Conservation (phyloP, 2,797 vertebrate species). For the Crenichthys baileyi region DNA sequence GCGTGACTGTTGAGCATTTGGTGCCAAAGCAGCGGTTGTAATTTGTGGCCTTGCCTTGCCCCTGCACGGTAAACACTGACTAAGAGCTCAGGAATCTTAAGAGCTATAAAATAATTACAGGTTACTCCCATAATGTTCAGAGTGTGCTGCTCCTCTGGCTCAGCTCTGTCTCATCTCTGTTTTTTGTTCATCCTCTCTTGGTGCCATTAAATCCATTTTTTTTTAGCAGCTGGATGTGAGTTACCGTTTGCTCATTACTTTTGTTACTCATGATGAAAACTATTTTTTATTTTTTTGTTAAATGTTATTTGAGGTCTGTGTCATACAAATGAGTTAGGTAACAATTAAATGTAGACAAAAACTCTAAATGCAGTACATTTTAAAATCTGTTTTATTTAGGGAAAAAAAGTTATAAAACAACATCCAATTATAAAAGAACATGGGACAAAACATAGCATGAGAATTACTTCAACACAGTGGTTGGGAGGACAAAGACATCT, state of each 20-base stretch:
- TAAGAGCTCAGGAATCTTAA: conserved; percentile 93
- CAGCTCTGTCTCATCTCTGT: conserved; percentile 45
- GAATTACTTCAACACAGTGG: neutral
- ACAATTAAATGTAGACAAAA: neutral
- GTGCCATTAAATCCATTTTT: neutral
- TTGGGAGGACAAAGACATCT: neutral
- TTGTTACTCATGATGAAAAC: conserved; percentile 1
- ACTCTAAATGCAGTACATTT: neutral
- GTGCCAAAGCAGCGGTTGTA: conserved; percentile 81
- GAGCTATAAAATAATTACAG: conserved; percentile 94
- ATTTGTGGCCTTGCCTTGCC: conserved; percentile 85
- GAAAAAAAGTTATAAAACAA: neutral
- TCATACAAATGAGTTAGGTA: neutral
- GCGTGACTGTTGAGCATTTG: conserved; percentile 85
- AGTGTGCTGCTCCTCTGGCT: conserved; percentile 66
- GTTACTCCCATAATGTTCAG: conserved; percentile 82
- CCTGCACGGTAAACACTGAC: conserved; percentile 88
- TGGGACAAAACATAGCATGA: conserved; percentile 1
- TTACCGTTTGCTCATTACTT: neutral
- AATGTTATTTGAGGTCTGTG: neutral
- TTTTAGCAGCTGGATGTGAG: conserved; percentile 3
- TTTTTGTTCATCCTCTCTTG: conserved; percentile 26
- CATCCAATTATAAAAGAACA: neutral
- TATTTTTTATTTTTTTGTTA: neutral
- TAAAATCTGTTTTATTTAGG: neutral